A percentile compares a stretch with the other conserved stretches of the same genome.
Evolutionary conservation across 2,888 invertebrate genomes (phyloP).

Genomic region (Cantharis rustica): DNA sequence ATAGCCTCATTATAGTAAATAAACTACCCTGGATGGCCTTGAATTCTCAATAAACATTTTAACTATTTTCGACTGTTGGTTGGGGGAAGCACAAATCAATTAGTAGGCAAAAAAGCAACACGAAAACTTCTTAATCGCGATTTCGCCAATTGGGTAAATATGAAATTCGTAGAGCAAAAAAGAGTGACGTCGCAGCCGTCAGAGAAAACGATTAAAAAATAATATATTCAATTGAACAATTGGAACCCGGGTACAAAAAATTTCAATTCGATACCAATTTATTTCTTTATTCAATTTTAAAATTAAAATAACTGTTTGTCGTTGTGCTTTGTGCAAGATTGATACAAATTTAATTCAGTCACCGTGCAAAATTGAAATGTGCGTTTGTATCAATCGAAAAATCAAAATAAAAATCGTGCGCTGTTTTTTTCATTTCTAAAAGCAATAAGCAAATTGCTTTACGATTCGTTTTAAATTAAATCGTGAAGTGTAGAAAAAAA

Average conservation of each 20-base stretch:
- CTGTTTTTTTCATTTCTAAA: background rate
- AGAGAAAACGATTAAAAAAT: background rate
- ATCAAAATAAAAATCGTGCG: conserved; percentile 1
- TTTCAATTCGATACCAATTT: background rate
- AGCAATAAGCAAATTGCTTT: background rate
- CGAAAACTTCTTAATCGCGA: background rate
- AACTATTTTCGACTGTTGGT: background rate
- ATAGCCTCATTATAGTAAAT: background rate
- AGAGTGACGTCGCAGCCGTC: background rate
- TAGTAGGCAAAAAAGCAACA: background rate
- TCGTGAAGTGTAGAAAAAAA: background rate
- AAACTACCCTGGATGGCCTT: background rate
- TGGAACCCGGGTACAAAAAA: background rate
- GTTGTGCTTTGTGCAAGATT: background rate
- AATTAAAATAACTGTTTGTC: background rate
- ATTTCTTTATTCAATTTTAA: background rate
- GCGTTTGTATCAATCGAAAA: background rate
- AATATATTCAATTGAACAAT: background rate
- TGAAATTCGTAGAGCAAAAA: background rate
- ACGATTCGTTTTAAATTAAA: background rate
- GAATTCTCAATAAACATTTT: background rate
- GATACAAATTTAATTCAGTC: background rate
- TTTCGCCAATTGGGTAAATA: background rate
- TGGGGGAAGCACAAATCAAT: background rate
- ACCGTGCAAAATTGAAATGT: background rate